A percentile compares a stretch with the other conserved stretches of the same genome.
Conservation (phyloP, 2,888 invertebrate genomes). For the Gasteruption jaculator region DNA sequence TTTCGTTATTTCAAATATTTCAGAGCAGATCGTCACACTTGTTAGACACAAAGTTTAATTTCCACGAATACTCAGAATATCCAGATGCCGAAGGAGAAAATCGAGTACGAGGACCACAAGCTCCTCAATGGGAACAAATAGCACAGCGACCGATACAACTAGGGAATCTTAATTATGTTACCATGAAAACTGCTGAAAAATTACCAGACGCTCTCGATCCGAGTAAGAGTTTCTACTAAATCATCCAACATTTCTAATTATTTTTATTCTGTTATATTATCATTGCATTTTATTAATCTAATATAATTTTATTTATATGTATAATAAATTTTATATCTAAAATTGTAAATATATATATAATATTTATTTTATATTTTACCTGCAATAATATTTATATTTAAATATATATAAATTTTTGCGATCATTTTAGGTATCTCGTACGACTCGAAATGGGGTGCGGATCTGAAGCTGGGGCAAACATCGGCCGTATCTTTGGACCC, state of each 20-base stretch:
- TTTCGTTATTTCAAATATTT: constrained; percentile 7
- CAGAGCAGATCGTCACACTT: constrained; percentile 22
- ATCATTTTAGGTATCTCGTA: constrained; percentile 37
- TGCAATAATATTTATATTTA: constrained; percentile 10
- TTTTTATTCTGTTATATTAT: constrained; percentile 1
- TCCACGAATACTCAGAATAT: constrained; percentile 33
- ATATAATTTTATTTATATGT: neutral
- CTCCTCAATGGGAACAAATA: constrained; percentile 22
- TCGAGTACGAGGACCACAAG: constrained; percentile 27
- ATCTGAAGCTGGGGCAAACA: constrained; percentile 65
- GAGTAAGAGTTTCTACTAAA: constrained; percentile 27
- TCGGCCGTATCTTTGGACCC: constrained; percentile 75
- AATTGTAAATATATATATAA: neutral
- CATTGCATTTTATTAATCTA: constrained; percentile 4
- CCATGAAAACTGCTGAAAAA: constrained; percentile 10
- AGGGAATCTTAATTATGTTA: neutral
- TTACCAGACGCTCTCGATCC: constrained; percentile 30
- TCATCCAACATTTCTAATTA: neutral
- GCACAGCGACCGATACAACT: no score
- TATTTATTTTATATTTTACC: neutral
- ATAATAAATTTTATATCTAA: neutral
- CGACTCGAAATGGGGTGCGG: constrained; percentile 34
- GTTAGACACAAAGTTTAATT: constrained; percentile 27
- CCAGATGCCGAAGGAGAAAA: constrained; percentile 31
- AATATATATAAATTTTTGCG: constrained; percentile 17